A percentile compares a stretch with the other conserved stretches of the same genome.
phyloP scores from a whole-genome alignment of 2,797 vertebrate genomes.

The Monodelphis domestica region DNA sequence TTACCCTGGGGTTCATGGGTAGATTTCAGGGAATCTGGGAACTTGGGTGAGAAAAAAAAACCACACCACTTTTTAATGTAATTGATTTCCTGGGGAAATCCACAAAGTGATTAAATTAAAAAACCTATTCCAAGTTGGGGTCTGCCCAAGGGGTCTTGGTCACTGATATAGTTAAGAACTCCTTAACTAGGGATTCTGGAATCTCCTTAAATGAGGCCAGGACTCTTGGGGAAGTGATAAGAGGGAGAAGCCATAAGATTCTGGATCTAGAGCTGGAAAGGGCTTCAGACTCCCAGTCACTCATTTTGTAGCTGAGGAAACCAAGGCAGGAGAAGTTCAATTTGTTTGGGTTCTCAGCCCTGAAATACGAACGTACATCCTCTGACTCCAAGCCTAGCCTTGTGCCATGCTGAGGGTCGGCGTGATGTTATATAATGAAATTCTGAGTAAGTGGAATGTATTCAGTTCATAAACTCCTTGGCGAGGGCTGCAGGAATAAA shows the following conservation, averaged over 20 bases:
- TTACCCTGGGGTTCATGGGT: not conserved
- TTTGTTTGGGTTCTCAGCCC: too few species aligned
- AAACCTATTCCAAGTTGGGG: not conserved
- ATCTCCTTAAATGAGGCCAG: not conserved
- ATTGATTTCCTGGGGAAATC: too few species aligned
- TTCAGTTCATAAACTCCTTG: not conserved
- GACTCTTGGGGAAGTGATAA: not conserved
- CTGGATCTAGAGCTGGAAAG: not conserved
- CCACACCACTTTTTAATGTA: too few species aligned
- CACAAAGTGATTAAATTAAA: too few species aligned
- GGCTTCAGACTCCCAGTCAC: not conserved
- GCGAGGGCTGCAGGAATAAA: not conserved
- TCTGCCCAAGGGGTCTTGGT: not conserved
- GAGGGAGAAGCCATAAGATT: not conserved
- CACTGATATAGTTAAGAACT: not conserved
- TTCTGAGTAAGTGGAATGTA: not conserved
- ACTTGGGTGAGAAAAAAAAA: not conserved
- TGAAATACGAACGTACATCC: not conserved
- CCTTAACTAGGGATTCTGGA: not conserved
- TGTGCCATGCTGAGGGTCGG: not conserved
- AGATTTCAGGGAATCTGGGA: not conserved
- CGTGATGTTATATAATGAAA: not conserved
- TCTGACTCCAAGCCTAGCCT: not conserved
- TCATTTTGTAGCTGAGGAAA: not conserved
- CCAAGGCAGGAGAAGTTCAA: not conserved